A percentile compares a stretch with the other conserved stretches of the same genome.
These are phyloP conservation scores for Anticlea derivata DNA, from an alignment of 2,888 invertebrate genomes.

Conservation along the genomic window DNA sequence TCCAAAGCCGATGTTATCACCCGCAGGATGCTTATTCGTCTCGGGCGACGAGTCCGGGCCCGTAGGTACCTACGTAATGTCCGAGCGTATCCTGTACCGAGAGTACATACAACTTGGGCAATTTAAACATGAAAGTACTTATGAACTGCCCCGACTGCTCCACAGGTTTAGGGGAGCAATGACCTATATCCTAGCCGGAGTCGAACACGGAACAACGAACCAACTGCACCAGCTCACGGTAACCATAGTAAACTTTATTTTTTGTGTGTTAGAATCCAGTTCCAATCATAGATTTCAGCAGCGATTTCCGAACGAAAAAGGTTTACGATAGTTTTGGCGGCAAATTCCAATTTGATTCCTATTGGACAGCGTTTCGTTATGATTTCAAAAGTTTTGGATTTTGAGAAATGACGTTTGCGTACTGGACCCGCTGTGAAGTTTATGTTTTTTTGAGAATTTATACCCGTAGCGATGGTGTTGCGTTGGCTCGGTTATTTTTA, in stretches of 20 bases:
- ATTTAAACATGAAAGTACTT: slow-evolving; percentile 81
- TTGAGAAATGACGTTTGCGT: slow-evolving; percentile 46
- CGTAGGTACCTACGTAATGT: slow-evolving; percentile 42
- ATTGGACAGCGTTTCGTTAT: slow-evolving; percentile 52
- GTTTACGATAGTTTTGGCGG: slow-evolving; percentile 58
- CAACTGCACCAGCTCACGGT: slow-evolving; percentile 55
- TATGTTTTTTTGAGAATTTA: slow-evolving; percentile 83
- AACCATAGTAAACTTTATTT: slow-evolving; percentile 76
- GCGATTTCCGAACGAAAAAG: slow-evolving; percentile 55
- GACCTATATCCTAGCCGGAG: slow-evolving; percentile 81
- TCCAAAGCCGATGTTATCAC: slow-evolving; percentile 54
- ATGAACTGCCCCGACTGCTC: slow-evolving; percentile 79
- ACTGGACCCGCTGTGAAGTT: slow-evolving; percentile 55
- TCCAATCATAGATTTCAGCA: slow-evolving; percentile 70
- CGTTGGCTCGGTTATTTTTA: slow-evolving; percentile 74
- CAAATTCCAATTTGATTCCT: slow-evolving; percentile 68
- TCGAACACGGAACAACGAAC: slow-evolving; percentile 59
- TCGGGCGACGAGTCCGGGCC: slow-evolving; percentile 45
- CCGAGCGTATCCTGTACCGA: slow-evolving; percentile 73
- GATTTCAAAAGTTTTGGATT: slow-evolving; percentile 44
- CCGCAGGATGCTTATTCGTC: slow-evolving; percentile 62
- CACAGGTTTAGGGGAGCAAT: slow-evolving; percentile 82
- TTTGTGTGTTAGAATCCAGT: slow-evolving; percentile 73
- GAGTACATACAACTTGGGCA: slow-evolving; percentile 78
- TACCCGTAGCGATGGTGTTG: slow-evolving; percentile 68